These are phyloP conservation scores for Spongia lamella DNA, from an alignment of 37 sponge, comb jelly and placozoan genomes.

Conservation along the genomic window DNA sequence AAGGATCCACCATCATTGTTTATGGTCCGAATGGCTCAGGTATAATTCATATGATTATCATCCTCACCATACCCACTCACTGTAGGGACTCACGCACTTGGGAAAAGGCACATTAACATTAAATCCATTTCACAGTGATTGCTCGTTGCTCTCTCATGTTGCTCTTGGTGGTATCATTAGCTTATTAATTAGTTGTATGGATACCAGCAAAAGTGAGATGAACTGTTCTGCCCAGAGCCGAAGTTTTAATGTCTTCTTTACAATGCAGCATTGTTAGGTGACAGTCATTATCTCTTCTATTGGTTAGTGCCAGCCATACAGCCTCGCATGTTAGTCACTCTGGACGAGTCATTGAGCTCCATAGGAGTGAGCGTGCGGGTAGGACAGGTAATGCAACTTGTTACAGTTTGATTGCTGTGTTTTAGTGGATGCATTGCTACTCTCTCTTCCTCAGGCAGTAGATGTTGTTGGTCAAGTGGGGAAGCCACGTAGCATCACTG, in stretches of 20 bases:
- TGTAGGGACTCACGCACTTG: conserved; percentile 89
- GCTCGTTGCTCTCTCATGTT: conserved; percentile 80
- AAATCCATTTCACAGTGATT: conserved; percentile 92
- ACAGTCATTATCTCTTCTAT: conserved; percentile 87
- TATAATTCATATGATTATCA: background rate
- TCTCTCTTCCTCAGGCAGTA: conserved; percentile 63
- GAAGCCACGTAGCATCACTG: conserved; percentile 92
- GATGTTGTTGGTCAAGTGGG: conserved; percentile 95
- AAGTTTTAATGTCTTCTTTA: background rate
- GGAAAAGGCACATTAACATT: conserved; percentile 98
- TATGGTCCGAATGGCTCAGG: conserved; percentile 96
- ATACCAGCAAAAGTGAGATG: conserved; percentile 74
- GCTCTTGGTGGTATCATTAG: conserved; percentile 85
- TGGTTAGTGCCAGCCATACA: conserved; percentile 93
- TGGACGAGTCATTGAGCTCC: conserved; percentile 77
- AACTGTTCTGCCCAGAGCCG: too few species aligned
- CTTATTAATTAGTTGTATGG: conserved; percentile 74
- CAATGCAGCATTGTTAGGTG: conserved; percentile 54
- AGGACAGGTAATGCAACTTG: conserved; percentile 73
- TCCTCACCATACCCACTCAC: background rate
- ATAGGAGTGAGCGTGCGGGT: conserved; percentile 93
- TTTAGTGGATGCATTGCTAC: too few species aligned
- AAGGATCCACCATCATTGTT: conserved; percentile 91
- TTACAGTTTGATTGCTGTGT: too few species aligned
- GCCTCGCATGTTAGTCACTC: conserved; percentile 95